These are phyloP conservation scores for Omphaloscelis lunosa DNA, from an alignment of 2,888 invertebrate species.

Conservation along the genomic window DNA sequence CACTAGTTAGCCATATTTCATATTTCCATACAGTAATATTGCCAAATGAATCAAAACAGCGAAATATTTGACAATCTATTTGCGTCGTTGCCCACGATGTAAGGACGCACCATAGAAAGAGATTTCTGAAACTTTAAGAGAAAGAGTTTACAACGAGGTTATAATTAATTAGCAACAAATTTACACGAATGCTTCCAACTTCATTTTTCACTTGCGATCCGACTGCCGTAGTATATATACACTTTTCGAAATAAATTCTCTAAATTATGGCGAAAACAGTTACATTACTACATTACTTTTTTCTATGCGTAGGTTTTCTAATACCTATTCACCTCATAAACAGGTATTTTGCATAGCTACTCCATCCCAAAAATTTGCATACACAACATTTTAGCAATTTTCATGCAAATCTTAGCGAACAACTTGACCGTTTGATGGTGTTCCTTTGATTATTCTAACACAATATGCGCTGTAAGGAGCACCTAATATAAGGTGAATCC, in stretches of 20 bases:
- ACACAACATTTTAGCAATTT: constrained; percentile 31
- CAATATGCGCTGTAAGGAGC: constrained; percentile 34
- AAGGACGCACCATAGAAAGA: too few species aligned
- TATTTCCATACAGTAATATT: too few species aligned
- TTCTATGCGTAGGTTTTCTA: not conserved
- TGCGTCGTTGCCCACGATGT: too few species aligned
- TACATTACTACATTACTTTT: too few species aligned
- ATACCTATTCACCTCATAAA: not conserved
- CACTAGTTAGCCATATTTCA: too few species aligned
- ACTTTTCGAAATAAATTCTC: too few species aligned
- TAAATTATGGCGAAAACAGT: too few species aligned
- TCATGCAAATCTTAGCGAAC: constrained; percentile 49
- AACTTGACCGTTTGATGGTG: constrained; percentile 42
- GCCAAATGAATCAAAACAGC: too few species aligned
- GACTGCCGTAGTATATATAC: too few species aligned
- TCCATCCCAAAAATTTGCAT: constrained; percentile 50
- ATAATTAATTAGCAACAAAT: not conserved
- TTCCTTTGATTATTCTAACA: constrained; percentile 47
- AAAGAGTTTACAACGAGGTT: not conserved
- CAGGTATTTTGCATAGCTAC: not conserved
- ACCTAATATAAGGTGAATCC: constrained; percentile 55
- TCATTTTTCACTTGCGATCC: not conserved
- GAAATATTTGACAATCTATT: too few species aligned
- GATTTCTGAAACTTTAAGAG: not conserved
- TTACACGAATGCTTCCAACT: not conserved